Evolutionary conservation across 2,888 invertebrate genomes (phyloP).

Genomic region (Agrotis ipsilon): DNA sequence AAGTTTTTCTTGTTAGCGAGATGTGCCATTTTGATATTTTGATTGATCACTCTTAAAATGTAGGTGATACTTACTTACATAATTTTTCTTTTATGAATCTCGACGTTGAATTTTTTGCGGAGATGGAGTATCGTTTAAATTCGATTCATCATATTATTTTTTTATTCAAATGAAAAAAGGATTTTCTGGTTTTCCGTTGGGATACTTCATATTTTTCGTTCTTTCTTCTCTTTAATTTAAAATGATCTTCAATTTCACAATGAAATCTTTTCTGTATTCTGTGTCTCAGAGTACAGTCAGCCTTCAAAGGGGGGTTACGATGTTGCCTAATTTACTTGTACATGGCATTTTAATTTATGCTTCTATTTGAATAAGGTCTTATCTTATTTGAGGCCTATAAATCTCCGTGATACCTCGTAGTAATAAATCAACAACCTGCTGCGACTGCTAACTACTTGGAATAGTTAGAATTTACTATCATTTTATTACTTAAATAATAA

Average conservation of each 20-base stretch:
- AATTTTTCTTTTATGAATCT: constrained; percentile 2
- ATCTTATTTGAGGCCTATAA: constrained; percentile 43
- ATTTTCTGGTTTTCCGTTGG: neutral
- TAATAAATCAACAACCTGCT: constrained; percentile 46
- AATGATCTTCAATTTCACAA: constrained; percentile 1
- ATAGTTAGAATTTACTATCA: constrained; percentile 39
- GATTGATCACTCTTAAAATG: constrained; percentile 53
- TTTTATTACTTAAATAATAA: constrained; percentile 41
- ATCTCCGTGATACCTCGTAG: constrained; percentile 30
- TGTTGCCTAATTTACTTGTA: constrained; percentile 24
- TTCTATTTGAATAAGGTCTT: constrained; percentile 33
- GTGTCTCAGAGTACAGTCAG: neutral
- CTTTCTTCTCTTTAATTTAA: no score
- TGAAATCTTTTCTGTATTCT: constrained; percentile 6
- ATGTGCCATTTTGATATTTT: constrained; percentile 52
- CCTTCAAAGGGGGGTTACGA: constrained; percentile 18
- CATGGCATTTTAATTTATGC: constrained; percentile 27
- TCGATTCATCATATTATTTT: neutral
- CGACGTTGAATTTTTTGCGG: neutral
- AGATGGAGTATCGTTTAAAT: neutral
- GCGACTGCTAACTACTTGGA: neutral
- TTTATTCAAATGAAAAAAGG: neutral
- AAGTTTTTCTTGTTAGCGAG: constrained; percentile 51
- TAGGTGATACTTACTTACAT: constrained; percentile 2
- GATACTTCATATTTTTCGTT: neutral